These are phyloP conservation scores for Corynorhinus townsendii DNA, from an alignment of 2,113 vertebrate species.

Conservation along the genomic window DNA sequence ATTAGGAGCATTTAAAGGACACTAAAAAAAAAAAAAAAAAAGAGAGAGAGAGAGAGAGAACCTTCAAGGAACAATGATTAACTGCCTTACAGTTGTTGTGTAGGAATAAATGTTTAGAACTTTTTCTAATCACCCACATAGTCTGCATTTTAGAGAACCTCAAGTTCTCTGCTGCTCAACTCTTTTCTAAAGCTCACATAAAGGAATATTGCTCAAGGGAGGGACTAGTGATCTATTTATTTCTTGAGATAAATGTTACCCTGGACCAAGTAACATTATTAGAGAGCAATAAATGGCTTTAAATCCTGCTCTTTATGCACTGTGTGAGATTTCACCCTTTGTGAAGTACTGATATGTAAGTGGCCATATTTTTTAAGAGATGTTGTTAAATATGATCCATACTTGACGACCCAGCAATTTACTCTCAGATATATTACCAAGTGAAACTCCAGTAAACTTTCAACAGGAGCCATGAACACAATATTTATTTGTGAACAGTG, in stretches of 20 bases:
- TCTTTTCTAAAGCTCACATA: conserved; percentile 22
- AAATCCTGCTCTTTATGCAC: not conserved
- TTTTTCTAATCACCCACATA: not conserved
- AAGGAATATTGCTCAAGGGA: not conserved
- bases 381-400: not conserved
- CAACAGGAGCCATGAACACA: not conserved
- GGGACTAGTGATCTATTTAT: not conserved
- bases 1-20: not conserved
- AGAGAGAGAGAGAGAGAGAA: not conserved
- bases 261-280: not conserved
- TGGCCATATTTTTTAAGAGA: not conserved
- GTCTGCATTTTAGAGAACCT: not conserved
- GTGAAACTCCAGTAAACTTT: not conserved
- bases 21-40: not conserved
- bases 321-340: not conserved
- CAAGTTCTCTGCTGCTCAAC: not conserved
- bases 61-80: not conserved
- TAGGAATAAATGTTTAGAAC: not conserved
- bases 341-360: not conserved
- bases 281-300: not conserved
- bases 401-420: not conserved
- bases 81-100: not conserved
- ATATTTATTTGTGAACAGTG: not conserved
- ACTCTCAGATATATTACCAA: not conserved
- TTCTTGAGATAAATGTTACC: conserved; percentile 18